A percentile compares a stretch with the other conserved stretches of the same genome.
These are phyloP conservation scores for Gambusia holbrooki DNA, from an alignment of 2,113 vertebrate genomes.

Conservation along the genomic window DNA sequence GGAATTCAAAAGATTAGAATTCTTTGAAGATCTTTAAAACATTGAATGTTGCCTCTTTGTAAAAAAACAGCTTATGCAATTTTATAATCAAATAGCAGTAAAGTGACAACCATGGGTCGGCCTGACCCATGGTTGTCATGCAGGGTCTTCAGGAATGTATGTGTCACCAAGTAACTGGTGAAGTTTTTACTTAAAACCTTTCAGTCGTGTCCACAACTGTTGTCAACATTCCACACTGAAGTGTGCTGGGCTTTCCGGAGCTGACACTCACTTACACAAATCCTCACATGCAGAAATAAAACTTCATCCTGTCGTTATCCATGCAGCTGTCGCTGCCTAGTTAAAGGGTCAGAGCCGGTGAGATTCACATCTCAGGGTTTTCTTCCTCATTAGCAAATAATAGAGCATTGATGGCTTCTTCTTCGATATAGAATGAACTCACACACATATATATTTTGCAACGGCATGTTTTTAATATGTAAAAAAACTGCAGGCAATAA, in stretches of 20 bases:
- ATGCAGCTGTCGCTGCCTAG: slow-evolving; percentile 13
- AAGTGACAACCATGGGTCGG: no score
- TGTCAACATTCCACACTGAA: slow-evolving; percentile 60
- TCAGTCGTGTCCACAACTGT: slow-evolving; percentile 64
- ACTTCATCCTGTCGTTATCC: background rate
- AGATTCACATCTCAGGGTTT: background rate
- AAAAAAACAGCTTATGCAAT: no score
- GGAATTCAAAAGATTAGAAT: no score
- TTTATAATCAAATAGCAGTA: no score
- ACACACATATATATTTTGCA: background rate
- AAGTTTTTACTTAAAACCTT: slow-evolving; percentile 58
- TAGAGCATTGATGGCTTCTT: background rate
- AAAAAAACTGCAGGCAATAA: slow-evolving; percentile 6
- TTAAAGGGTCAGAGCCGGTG: slow-evolving; percentile 6
- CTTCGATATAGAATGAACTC: no score
- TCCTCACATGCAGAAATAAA: slow-evolving; percentile 34
- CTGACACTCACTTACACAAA: slow-evolving; percentile 10
- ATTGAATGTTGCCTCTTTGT: no score
- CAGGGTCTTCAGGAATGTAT: background rate
- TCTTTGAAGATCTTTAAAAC: no score
- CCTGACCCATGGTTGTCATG: no score
- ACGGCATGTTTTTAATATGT: background rate
- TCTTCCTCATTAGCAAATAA: background rate
- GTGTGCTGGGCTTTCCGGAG: slow-evolving; percentile 44
- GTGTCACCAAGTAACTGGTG: slow-evolving; percentile 15